Evolutionary conservation across 1,140 invertebrate genomes (phyloP), one percentile per base, ranked within the genome.

Genomic region (Carposina sasakii): DNA sequence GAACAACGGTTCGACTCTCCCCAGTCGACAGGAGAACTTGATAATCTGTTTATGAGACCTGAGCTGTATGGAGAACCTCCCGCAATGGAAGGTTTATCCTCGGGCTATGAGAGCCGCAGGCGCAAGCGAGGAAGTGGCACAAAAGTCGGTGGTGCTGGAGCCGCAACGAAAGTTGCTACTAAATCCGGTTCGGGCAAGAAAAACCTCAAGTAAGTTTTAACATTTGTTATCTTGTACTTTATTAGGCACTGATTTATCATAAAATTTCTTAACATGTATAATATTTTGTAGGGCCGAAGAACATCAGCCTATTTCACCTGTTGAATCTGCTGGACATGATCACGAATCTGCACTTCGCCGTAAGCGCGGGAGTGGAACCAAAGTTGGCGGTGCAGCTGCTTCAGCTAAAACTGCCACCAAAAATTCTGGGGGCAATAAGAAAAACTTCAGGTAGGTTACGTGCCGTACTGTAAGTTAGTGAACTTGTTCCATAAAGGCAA

Each of bases 21-120:
- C 6, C 69, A 70, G 28, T 58, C 76, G 0, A 78, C 62, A 20
- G 78, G 71, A n/a, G 81, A 83, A 52, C 60, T 86, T 5, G 78
- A 86, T 40, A 85, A 85, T 31, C 66, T 86, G 21, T 76, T 86
- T 41, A 82, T 85, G 83, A 67, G 85, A 33, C 77, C 85, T 17
- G 83, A 85, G 58, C 52, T 85, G 48, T 86, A 85, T 41, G 83
- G 82, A 6, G 85, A 85, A 47, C 81, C 85, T 15, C 82, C 85
- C 16, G 77, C 85, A 0, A 85, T 85, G 71, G 81, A 82, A 47
- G 60, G 69, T 2, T 48, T 84, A 1, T 60, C 79, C 0, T 45
- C 63, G 19, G 69, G 69, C 2, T 84, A 81, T 36, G 78, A 81
- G 3, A 61, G 61, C 16, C 68, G 69, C 1, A 65, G 81, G 4